Conservation (phyloP, 37 sponge, comb jelly and placozoan genomes). For the Spongilla lacustris region DNA sequence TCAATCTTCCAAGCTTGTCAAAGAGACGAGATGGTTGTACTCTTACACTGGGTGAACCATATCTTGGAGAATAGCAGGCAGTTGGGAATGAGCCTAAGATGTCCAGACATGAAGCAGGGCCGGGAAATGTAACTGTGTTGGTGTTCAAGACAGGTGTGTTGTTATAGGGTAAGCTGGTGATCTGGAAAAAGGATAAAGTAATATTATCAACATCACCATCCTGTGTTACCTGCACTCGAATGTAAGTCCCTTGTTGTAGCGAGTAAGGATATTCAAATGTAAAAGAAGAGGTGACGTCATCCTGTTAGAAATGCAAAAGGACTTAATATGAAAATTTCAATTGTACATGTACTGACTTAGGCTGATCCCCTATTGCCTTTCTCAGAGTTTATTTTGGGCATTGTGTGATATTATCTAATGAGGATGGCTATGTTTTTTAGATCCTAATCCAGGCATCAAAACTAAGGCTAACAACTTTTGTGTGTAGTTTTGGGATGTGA, state of each 20-base stretch:
- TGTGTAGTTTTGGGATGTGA: too few relatives aligned
- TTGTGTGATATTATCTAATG: too few relatives aligned
- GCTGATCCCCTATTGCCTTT: too few relatives aligned
- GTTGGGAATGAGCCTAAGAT: not conserved
- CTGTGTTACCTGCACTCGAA: not conserved
- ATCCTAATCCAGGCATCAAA: too few relatives aligned
- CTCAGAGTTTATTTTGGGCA: too few relatives aligned
- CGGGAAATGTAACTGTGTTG: not conserved
- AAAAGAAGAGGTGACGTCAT: not conserved
- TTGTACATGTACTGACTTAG: too few relatives aligned
- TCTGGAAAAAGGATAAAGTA: not conserved
- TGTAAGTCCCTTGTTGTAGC: not conserved
- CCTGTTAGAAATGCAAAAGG: not conserved
- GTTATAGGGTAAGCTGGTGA: not conserved
- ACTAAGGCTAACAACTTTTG: too few relatives aligned
- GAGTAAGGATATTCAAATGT: not conserved
- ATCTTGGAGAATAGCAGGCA: not conserved
- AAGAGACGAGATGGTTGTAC: not conserved
- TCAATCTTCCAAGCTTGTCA: not conserved
- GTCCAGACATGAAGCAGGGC: not conserved
- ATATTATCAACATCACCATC: too few relatives aligned
- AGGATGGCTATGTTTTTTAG: too few relatives aligned
- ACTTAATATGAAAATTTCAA: too few relatives aligned
- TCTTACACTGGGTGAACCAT: not conserved
- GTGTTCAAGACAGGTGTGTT: not conserved